Conservation (phyloP, 1,140 invertebrate species). For the Bombus polaris region DNA sequence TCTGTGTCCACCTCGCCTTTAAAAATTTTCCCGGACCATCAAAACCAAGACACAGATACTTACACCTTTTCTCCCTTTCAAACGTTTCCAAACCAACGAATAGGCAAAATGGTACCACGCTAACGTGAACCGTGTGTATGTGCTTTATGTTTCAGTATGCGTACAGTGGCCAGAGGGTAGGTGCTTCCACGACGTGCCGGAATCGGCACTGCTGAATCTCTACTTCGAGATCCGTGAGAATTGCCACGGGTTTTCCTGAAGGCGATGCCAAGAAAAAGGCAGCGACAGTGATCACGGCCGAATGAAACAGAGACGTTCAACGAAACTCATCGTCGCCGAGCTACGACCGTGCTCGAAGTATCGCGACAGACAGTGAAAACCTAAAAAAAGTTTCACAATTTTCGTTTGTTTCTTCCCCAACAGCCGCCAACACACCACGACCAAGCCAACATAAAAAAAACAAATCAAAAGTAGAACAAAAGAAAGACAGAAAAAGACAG, state of each 20-base stretch:
- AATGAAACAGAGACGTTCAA: conserved; percentile 30
- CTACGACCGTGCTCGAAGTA: conserved; percentile 7
- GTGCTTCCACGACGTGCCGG: conserved; percentile 82
- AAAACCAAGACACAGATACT: neutral
- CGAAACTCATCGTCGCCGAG: conserved; percentile 2
- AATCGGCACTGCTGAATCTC: conserved; percentile 80
- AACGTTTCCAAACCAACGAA: neutral
- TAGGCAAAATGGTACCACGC: neutral
- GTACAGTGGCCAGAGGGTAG: conserved; percentile 94
- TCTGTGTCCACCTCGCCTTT: too few species aligned
- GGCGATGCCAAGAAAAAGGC: conserved; percentile 71
- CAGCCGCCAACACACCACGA: conserved; percentile 69
- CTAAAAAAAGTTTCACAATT: conserved; percentile 45
- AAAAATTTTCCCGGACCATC: too few species aligned
- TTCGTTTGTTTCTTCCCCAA: conserved; percentile 62
- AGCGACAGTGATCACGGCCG: conserved; percentile 62
- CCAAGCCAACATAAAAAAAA: conserved; percentile 64
- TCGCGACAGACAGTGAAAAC: conserved; percentile 38
- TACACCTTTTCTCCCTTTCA: neutral
- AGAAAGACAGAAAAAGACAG: conserved; percentile 50
- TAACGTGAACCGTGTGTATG: neutral
- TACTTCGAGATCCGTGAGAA: conserved; percentile 80
- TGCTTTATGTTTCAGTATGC: conserved; percentile 88
- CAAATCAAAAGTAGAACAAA: conserved; percentile 14
- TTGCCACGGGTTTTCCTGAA: conserved; percentile 80